A percentile compares a stretch with the other conserved stretches of the same genome.
Evolutionary conservation across 2,888 invertebrate genomes (phyloP).

Genomic region (Aporophyla nigra): DNA sequence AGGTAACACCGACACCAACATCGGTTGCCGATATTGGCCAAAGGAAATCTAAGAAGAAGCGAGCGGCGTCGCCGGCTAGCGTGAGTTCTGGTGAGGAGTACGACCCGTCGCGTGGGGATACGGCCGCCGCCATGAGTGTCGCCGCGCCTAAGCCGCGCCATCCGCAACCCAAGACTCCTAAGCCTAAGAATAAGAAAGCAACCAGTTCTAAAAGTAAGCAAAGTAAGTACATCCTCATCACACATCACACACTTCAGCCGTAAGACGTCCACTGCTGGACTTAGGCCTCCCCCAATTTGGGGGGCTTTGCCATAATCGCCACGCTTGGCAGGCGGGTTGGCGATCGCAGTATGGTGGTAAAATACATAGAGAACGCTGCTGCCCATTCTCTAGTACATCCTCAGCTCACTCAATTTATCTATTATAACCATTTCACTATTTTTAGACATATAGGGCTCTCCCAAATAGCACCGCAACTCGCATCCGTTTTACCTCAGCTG

Average conservation of each 20-base stretch:
- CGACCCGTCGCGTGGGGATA: slow-evolving; percentile 85
- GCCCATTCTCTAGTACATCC: too few species aligned
- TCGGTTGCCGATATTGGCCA: slow-evolving; percentile 85
- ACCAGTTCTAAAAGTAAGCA: slow-evolving; percentile 84
- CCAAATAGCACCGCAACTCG: neutral
- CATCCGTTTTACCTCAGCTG: slow-evolving; percentile 33
- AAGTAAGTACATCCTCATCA: slow-evolving; percentile 38
- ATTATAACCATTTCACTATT: neutral
- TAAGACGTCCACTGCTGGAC: too few species aligned
- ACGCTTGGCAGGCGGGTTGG: too few species aligned
- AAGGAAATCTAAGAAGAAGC: slow-evolving; percentile 87
- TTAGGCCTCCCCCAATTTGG: too few species aligned
- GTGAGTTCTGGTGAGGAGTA: slow-evolving; percentile 89
- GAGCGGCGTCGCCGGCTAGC: slow-evolving; percentile 84
- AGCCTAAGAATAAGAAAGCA: slow-evolving; percentile 81
- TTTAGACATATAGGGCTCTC: neutral
- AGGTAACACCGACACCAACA: slow-evolving; percentile 80
- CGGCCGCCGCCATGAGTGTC: slow-evolving; percentile 84
- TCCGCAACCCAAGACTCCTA: slow-evolving; percentile 75
- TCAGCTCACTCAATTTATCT: neutral
- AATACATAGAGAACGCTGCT: too few species aligned
- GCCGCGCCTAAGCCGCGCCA: slow-evolving; percentile 86
- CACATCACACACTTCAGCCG: too few species aligned
- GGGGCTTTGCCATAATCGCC: too few species aligned
- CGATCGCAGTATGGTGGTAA: too few species aligned